Conservation (phyloP, 37 sponge, comb jelly and placozoan genomes). For the Beroe forskalii region DNA sequence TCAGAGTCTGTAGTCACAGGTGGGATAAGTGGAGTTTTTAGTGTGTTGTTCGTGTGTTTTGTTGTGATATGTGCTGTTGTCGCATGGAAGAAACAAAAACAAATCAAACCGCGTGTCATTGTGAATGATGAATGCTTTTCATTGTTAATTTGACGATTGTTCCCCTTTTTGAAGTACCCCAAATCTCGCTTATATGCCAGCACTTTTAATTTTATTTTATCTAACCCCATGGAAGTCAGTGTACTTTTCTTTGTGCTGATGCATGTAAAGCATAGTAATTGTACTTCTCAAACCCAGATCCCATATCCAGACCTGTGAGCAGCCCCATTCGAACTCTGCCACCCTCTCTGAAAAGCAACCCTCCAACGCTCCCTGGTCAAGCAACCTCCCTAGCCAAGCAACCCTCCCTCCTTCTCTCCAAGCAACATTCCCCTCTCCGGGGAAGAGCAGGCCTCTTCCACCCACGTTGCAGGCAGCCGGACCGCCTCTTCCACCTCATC, state of each 20-base stretch:
- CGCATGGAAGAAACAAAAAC: too few species aligned
- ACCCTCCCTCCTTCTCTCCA: too few species aligned
- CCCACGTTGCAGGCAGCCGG: not conserved
- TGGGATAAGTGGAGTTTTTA: too few species aligned
- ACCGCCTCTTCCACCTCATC: constrained; percentile 1
- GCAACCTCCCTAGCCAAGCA: too few species aligned
- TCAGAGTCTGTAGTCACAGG: not conserved
- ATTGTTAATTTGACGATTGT: too few species aligned
- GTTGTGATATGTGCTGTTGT: not conserved
- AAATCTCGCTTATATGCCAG: too few species aligned
- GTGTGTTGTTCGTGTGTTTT: not conserved
- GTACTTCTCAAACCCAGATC: constrained; percentile 29
- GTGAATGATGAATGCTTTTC: too few species aligned
- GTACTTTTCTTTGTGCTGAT: not conserved
- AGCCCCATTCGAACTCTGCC: not conserved
- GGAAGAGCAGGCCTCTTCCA: not conserved
- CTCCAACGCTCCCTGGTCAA: not conserved
- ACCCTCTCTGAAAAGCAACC: not conserved
- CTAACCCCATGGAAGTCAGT: not conserved
- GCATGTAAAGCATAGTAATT: too few species aligned
- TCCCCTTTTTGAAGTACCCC: too few species aligned
- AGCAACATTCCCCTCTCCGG: too few species aligned
- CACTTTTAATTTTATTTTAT: not conserved
- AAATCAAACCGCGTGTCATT: too few species aligned
- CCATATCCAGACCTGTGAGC: constrained; percentile 24